Conservation (phyloP, 2,888 invertebrate genomes). For the Acleris sparsana region DNA sequence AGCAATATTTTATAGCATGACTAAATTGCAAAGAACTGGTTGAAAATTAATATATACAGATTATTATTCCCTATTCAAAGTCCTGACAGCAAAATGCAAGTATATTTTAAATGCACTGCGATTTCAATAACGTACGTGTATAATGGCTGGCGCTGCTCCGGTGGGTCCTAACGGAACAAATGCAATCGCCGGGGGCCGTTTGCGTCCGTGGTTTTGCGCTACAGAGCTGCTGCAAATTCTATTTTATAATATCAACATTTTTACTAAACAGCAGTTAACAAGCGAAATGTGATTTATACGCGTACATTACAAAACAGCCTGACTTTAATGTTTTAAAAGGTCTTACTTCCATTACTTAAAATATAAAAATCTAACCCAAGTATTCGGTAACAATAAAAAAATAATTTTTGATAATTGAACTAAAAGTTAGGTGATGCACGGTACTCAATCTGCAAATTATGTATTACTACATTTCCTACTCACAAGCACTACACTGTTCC, state of each 20-base stretch:
- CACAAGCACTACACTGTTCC: no score
- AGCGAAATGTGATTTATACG: no score
- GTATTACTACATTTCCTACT: no score
- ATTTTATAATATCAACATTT: neutral
- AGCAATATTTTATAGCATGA: neutral
- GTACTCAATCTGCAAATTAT: no score
- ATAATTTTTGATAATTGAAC: no score
- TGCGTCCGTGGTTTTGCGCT: neutral
- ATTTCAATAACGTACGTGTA: neutral
- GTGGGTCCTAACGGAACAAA: neutral
- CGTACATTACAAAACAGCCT: no score
- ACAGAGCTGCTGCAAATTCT: neutral
- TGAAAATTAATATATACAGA: neutral
- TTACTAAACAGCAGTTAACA: neutral
- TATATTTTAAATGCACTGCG: neutral
- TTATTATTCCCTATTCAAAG: neutral
- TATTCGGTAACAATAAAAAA: no score
- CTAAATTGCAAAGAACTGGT: neutral
- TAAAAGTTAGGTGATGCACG: no score
- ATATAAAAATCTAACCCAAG: no score
- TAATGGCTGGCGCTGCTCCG: neutral
- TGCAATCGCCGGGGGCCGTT: conserved; percentile 3
- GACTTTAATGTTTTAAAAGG: no score
- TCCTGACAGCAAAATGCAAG: no score
- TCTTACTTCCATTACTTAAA: no score